Evolutionary conservation across 2,797 vertebrate genomes (phyloP), one percentile per base, ranked within the genome.

Genomic region (Propithecus deckenii): DNA sequence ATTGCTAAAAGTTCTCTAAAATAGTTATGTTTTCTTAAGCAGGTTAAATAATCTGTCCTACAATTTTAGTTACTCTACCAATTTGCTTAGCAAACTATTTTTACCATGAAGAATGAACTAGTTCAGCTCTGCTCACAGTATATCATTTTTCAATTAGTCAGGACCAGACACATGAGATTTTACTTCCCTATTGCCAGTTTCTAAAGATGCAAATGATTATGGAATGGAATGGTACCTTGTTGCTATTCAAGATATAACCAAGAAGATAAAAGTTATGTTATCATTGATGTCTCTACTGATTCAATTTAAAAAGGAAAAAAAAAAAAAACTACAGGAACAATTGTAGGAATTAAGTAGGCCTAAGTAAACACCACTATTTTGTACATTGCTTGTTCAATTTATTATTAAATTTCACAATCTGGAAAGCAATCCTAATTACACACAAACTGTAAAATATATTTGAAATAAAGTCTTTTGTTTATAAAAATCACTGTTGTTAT

Each of bases 381-480:
- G 89, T 94, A 97, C 43, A 69, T n/a, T 81, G 72, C 87, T 90
- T 97, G 93, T 95, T 97, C 50, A 93, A 76, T 96, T 96, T 96
- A 94, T 83, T 96, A 94, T 93, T 89, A 91, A 89, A 88, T 87
- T 97, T 97, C 59, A 96, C 83, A 95, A 63, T 96, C 93, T 97
- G 91, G 85, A 96, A 97, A 97, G 50, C 76, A 92, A 91, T 89
- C 75, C 35, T 93, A 80, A 95, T 97, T 74, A 93, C 17, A 96
- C 69, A 90, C 20, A 93, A 79, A 94, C 89, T 97, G 86, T 96
- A 97, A 97, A 94, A 87, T 97, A 90, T 96, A 97, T 95, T 94
- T 95, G 91, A 95, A 97, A 97, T 97, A 96, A 97, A 97, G 89
- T 85, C 76, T 85, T 95, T 96, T 96, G 72, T 94, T 96, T 95